A percentile compares a stretch with the other conserved stretches of the same genome.
phyloP scores from a whole-genome alignment of 2,888 invertebrate genomes.

The Heliconius erato region DNA sequence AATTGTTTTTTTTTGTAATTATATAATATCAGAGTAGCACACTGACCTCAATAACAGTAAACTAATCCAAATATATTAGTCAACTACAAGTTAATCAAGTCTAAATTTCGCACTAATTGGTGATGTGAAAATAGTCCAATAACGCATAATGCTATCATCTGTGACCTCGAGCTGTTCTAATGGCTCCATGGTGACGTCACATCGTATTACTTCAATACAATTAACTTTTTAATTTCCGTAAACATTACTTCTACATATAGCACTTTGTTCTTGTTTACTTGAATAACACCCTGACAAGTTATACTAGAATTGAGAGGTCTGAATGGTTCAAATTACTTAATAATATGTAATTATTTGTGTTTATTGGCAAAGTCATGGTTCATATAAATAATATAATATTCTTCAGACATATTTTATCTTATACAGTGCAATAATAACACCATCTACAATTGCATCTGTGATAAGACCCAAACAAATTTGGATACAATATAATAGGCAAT shows the following conservation, averaged over 20 bases:
- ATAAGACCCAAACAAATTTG: neutral
- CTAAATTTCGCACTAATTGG: neutral
- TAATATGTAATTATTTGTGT: neutral
- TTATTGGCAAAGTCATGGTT: neutral
- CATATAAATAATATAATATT: too few relatives aligned
- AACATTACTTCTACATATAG: conserved; percentile 4
- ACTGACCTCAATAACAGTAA: neutral
- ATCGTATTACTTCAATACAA: neutral
- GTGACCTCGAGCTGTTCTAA: conserved; percentile 13
- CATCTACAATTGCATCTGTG: neutral
- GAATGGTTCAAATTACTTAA: neutral
- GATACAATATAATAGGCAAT: too few relatives aligned
- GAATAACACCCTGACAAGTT: neutral
- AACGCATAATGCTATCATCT: conserved; percentile 10
- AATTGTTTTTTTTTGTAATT: conserved; percentile 34
- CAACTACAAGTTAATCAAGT: neutral
- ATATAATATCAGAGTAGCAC: conserved; percentile 1
- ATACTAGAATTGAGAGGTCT: neutral
- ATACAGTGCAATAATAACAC: too few relatives aligned
- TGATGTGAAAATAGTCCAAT: neutral
- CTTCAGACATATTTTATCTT: too few relatives aligned
- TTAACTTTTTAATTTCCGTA: conserved; percentile 22
- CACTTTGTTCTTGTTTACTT: conserved; percentile 1
- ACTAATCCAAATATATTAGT: neutral
- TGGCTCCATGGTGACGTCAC: conserved; percentile 18